Evolutionary conservation across 92 coral and sea anemone genomes (phyloP), one percentile per base, ranked within the genome.

Genomic region (Anthopleura xanthogrammica): DNA sequence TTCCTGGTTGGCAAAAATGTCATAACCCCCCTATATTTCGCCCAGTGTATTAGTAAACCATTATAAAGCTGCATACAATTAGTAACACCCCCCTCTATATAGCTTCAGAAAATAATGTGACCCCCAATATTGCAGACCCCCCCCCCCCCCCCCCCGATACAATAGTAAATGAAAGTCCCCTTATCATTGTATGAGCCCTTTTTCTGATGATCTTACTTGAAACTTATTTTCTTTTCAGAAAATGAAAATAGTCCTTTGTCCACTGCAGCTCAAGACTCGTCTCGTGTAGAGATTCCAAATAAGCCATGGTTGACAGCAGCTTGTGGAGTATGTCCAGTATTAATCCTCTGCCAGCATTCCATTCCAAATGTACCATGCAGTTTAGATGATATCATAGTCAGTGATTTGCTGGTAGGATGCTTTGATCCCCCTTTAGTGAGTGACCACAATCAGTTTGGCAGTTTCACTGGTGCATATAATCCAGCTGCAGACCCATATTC

Each of bases 261-360:
- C 60, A 80, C 86, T 4, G 83, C 91, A 43, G 88, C 78, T 19
- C 87, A 78, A 66, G 86, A 83, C 3, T 62, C 83, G 68, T 85
- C 83, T 74, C 86, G 92, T 76, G 92, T 87, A 16, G 92, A 90
- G 41, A 82, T 94, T 36, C 97, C 99, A 6, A 75, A 92, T 56
- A 91, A 92, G 68, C 95, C 97, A 11, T 96, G 99, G 99, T 90
- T 96, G n/a, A 92, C 95, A 8, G 73, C 89, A 78, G 98, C 97
- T 1, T 96, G 99, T 81, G 95, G 98, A 41, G 98, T 94, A 14
- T 88, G 99, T 57, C 99, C 99, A 5, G 99, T 96, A 20, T 92
- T 96, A 8, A 86, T 96, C 2, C 90, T 94, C 29, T 88, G 97
- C 77, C 99, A 95, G 56, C 95, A 88, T 77, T 88, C 92, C 54